Conservation (phyloP, 2,113 vertebrate genomes). For the Gadus macrocephalus region DNA sequence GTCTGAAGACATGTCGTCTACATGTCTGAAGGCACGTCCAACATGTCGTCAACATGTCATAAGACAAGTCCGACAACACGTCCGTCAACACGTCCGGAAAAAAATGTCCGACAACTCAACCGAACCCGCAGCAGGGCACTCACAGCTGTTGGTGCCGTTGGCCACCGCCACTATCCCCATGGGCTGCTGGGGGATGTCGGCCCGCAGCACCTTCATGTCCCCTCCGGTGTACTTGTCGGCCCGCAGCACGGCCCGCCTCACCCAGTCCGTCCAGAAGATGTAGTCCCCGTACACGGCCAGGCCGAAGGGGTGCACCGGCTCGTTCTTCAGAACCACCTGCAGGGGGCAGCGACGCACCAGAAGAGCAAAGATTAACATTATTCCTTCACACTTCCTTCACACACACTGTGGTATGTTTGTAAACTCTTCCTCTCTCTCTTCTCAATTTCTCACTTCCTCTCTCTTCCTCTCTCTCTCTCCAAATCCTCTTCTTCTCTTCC, state of each 20-base stretch:
- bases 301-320: conserved; percentile 95
- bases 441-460: no score
- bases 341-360: conserved; percentile 25
- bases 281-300: conserved; percentile 92
- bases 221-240: conserved; percentile 92
- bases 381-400: no score
- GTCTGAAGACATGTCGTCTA: no score
- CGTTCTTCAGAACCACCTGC: conserved; percentile 92
- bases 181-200: conserved; percentile 97
- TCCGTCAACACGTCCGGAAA: no score
- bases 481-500: no score
- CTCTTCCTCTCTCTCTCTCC: no score
- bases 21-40: no score
- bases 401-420: background rate
- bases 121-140: conserved; percentile 57
- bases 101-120: no score
- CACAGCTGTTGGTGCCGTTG: conserved; percentile 98
- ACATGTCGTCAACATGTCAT: no score
- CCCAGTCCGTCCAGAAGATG: conserved; percentile 99
- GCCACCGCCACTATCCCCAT: conserved; percentile 98
- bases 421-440: no score
- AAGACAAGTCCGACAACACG: no score
- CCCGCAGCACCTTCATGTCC: conserved; percentile 90
- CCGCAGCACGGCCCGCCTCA: conserved; percentile 89
- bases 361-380: background rate